Conservation (phyloP, 1,140 invertebrate species). For the Caenorhabditis brenneri region DNA sequence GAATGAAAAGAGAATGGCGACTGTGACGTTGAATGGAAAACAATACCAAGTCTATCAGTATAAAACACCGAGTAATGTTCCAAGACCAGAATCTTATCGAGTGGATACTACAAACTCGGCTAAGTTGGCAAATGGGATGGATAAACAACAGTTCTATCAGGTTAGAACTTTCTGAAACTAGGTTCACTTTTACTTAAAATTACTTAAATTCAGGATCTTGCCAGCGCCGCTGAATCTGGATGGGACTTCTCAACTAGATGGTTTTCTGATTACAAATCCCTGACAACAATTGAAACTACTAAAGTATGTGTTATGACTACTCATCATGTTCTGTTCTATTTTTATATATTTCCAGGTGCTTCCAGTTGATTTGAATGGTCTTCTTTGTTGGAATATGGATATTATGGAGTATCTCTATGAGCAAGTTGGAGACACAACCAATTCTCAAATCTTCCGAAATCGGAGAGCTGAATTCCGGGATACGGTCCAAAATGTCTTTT, state of each 20-base stretch:
- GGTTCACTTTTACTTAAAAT: too few species aligned
- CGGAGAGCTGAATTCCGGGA: conserved; percentile 76
- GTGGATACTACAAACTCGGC: conserved; percentile 11
- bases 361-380: conserved; percentile 73
- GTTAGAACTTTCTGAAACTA: neutral
- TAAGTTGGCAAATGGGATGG: conserved; percentile 5
- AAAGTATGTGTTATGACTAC: too few species aligned
- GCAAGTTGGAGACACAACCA: conserved; percentile 64
- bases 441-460: conserved; percentile 76
- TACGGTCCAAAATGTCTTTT: conserved; percentile 76
- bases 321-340: too few species aligned
- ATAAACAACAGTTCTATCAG: conserved; percentile 34
- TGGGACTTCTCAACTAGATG: conserved; percentile 73
- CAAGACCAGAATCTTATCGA: conserved; percentile 27
- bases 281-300: conserved; percentile 69
- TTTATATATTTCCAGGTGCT: too few species aligned
- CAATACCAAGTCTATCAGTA: conserved; percentile 73
- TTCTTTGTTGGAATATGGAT: conserved; percentile 72
- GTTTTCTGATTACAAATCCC: conserved; percentile 65
- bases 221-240: conserved; percentile 72
- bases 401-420: conserved; percentile 71
- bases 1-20: conserved; percentile 73
- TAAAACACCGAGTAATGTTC: conserved; percentile 72
- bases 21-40: conserved; percentile 58
- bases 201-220: conserved; percentile 77